Conservation (phyloP, 2,113 vertebrate genomes). For the Halcyon senegalensis region DNA sequence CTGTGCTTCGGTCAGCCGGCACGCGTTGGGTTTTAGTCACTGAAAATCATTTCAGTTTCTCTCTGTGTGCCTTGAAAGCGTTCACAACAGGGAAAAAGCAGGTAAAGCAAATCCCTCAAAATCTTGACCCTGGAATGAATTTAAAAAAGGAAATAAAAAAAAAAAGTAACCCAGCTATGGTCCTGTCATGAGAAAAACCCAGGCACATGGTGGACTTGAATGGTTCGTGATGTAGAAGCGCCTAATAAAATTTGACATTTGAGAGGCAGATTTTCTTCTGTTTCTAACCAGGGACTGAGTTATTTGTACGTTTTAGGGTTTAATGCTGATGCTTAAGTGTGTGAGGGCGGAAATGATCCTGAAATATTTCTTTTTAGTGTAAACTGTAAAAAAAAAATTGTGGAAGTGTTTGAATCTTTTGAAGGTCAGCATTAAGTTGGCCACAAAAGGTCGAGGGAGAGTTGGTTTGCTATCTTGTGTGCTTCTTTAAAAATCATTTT, state of each 20-base stretch:
- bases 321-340: background rate
- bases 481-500: constrained; percentile 38
- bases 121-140: background rate
- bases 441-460: background rate
- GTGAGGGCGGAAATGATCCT: background rate
- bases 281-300: background rate
- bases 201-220: background rate
- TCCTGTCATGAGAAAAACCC: background rate
- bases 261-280: background rate
- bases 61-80: background rate
- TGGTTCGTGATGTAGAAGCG: background rate
- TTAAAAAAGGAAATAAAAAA: background rate
- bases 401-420: background rate
- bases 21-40: fast-evolving
- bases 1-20: background rate
- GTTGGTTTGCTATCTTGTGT: background rate
- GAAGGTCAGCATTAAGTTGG: background rate
- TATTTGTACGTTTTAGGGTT: background rate
- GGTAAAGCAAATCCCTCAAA: background rate
- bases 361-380: background rate
- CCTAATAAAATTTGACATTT: background rate
- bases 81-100: background rate
- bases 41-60: background rate
- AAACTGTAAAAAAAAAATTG: background rate
- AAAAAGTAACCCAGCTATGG: background rate